Conservation (phyloP, 2,113 vertebrate genomes). For the Cynocephalus volans region DNA sequence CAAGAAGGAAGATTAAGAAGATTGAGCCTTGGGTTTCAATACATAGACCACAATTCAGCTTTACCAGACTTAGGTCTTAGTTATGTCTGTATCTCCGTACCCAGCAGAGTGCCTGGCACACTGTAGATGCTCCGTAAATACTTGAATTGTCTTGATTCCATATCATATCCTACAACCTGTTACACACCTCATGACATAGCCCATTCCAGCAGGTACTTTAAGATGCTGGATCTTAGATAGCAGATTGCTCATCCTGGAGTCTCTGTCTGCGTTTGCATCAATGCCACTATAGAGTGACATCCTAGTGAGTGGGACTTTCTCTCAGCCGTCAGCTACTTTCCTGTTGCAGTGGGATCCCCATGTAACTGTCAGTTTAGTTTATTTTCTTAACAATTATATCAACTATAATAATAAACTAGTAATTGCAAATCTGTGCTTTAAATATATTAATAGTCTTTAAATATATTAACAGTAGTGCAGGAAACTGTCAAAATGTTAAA, state of each 20-base stretch:
- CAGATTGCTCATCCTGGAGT: background rate
- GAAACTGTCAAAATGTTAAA: background rate
- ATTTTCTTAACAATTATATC: background rate
- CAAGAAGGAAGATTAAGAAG: background rate
- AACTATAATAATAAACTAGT: background rate
- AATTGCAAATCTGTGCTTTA: constrained; percentile 11
- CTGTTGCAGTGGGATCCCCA: background rate
- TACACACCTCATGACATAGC: background rate
- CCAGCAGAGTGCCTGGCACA: background rate
- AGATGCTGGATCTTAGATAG: background rate
- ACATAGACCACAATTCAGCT: background rate
- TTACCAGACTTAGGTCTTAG: background rate
- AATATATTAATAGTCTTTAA: constrained; percentile 8
- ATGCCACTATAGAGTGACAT: background rate
- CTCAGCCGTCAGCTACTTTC: background rate
- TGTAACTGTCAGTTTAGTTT: background rate
- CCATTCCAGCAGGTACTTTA: background rate
- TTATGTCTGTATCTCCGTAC: background rate
- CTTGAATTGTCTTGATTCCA: background rate
- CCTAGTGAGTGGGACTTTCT: background rate
- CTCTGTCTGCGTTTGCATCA: background rate
- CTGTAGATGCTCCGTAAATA: background rate
- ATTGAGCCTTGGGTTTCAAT: background rate
- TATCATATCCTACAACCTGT: background rate
- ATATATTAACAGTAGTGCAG: background rate